Conservation (phyloP, 2,113 vertebrate genomes). For the Entomyzon cyanotis region DNA sequence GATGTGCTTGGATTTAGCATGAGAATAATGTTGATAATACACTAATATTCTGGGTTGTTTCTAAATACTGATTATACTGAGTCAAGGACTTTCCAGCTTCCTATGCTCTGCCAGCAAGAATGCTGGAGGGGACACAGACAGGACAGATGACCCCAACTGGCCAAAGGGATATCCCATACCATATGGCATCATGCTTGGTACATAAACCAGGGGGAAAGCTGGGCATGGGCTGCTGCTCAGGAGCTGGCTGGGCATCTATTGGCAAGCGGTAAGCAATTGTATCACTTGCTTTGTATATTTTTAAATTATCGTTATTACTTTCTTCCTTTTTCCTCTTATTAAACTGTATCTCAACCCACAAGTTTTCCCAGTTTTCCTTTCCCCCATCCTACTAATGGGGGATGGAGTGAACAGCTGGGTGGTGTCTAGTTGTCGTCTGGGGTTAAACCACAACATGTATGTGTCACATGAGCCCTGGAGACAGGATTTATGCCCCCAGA, state of each 20-base stretch:
- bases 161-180: background rate
- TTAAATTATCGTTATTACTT: background rate
- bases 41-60: background rate
- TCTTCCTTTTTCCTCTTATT: background rate
- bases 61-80: background rate
- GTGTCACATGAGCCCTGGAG: background rate
- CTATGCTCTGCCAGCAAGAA: background rate
- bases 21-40: background rate
- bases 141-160: background rate
- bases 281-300: background rate
- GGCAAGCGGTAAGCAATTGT: accelerated
- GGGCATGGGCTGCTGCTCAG: background rate
- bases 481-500: background rate
- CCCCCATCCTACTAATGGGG: background rate
- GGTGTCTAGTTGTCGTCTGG: background rate
- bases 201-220: background rate
- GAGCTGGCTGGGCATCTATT: background rate
- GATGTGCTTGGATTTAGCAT: background rate
- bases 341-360: background rate
- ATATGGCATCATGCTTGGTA: background rate
- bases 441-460: background rate
- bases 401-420: background rate
- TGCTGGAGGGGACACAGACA: background rate
- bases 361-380: background rate
- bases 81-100: background rate